Evolutionary conservation across 2,113 vertebrate genomes (phyloP).

Genomic region (Zeus faber): DNA sequence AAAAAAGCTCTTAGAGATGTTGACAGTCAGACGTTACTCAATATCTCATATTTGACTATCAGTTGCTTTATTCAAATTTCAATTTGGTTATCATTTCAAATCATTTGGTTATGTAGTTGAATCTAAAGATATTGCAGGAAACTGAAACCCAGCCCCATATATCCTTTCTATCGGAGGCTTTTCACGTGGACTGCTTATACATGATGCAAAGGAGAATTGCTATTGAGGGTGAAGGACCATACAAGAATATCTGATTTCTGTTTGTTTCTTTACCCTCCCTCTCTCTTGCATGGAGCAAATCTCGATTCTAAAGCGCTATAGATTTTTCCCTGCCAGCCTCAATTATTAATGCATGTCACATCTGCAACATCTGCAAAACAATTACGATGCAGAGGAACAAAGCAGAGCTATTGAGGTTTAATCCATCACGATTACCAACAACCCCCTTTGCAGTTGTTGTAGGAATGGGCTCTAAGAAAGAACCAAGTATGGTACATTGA

Average conservation of each 20-base stretch:
- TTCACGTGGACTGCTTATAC: background rate
- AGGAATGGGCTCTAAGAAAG: too few species aligned
- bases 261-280: slow-evolving; percentile 1
- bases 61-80: background rate
- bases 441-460: slow-evolving; percentile 76
- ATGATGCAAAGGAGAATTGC: background rate
- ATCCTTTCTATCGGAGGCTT: background rate
- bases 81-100: background rate
- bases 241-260: too few species aligned
- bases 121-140: background rate
- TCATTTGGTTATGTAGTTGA: too few species aligned
- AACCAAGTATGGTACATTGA: too few species aligned
- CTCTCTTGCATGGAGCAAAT: slow-evolving; percentile 24
- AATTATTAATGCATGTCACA: slow-evolving; percentile 83
- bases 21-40: background rate
- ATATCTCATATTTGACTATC: too few species aligned
- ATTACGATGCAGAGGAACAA: slow-evolving; percentile 75
- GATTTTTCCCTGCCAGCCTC: slow-evolving; percentile 62
- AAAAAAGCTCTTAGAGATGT: too few species aligned
- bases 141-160: background rate
- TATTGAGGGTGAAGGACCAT: too few species aligned
- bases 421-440: slow-evolving; percentile 88
- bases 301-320: slow-evolving; percentile 40
- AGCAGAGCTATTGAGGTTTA: slow-evolving; percentile 81
- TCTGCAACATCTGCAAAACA: slow-evolving; percentile 84